Conservation (phyloP, 2,888 invertebrate genomes). For the Cryptocephalus primarius region DNA sequence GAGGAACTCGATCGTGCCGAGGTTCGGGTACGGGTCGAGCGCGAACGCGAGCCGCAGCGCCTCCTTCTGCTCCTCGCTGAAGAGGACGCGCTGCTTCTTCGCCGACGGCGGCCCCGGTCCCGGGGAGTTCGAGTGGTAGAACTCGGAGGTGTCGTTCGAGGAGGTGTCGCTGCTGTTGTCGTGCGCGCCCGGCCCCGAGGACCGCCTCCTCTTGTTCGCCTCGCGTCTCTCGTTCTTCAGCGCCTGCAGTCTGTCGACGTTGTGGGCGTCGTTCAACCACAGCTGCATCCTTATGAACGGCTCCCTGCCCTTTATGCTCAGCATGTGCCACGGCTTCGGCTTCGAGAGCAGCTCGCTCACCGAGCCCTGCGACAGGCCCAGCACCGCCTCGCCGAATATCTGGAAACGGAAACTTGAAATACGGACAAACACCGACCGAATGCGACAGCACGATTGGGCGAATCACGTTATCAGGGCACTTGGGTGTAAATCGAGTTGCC, state of each 20-base stretch:
- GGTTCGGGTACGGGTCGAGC: slow-evolving; percentile 93
- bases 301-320: slow-evolving; percentile 94
- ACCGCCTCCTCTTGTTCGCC: slow-evolving; percentile 80
- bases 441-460: too few species aligned
- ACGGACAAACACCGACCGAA: too few species aligned
- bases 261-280: slow-evolving; percentile 93
- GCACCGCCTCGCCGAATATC: slow-evolving; percentile 95
- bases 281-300: slow-evolving; percentile 94
- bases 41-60: slow-evolving; percentile 88
- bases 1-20: slow-evolving; percentile 90
- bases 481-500: too few species aligned
- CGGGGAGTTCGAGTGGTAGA: slow-evolving; percentile 75
- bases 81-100: slow-evolving; percentile 89
- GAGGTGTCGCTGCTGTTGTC: slow-evolving; percentile 83
- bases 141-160: slow-evolving; percentile 80
- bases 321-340: slow-evolving; percentile 98
- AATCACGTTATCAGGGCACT: too few species aligned
- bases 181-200: slow-evolving; percentile 69
- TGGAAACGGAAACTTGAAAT: slow-evolving; percentile 29
- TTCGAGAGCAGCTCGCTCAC: slow-evolving; percentile 95
- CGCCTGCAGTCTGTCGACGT: slow-evolving; percentile 85
- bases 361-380: slow-evolving; percentile 92
- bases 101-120: slow-evolving; percentile 79
- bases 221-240: slow-evolving; percentile 84
- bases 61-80: slow-evolving; percentile 98